These are phyloP conservation scores for Schizaphis graminum DNA, from an alignment of 2,888 invertebrate genomes.

Conservation along the genomic window DNA sequence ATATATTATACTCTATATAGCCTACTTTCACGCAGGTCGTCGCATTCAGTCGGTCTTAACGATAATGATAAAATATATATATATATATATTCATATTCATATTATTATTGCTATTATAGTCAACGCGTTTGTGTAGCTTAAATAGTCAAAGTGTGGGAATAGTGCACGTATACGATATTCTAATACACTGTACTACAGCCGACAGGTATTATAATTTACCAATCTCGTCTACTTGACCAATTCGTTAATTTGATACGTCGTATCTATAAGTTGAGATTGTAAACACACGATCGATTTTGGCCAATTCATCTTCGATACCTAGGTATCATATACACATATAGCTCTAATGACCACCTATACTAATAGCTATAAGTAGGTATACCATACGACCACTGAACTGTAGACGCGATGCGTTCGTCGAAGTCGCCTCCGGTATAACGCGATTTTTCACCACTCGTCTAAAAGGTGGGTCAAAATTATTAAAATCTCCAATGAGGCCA, in stretches of 20 bases:
- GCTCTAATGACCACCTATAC: background rate
- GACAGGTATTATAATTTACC: background rate
- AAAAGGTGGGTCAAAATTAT: background rate
- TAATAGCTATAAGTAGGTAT: background rate
- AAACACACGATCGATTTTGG: background rate
- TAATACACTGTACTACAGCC: background rate
- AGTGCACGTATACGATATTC: background rate
- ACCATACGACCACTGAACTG: background rate
- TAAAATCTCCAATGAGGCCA: background rate
- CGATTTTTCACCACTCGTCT: background rate
- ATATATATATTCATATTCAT: background rate
- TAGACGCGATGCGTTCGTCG: background rate
- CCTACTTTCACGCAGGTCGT: constrained; percentile 47
- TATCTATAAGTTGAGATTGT: background rate
- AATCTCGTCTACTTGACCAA: background rate
- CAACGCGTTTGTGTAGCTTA: background rate
- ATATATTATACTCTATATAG: background rate
- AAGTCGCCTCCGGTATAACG: background rate
- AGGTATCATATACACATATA: background rate
- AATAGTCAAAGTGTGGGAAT: background rate
- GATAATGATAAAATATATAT: background rate
- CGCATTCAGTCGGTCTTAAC: background rate
- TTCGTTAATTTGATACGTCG: background rate
- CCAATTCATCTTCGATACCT: background rate
- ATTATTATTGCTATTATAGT: background rate